Evolutionary conservation across 2,113 vertebrate genomes (phyloP), one percentile per base, ranked within the genome.

Genomic region (Andinoacara biseriatus): DNA sequence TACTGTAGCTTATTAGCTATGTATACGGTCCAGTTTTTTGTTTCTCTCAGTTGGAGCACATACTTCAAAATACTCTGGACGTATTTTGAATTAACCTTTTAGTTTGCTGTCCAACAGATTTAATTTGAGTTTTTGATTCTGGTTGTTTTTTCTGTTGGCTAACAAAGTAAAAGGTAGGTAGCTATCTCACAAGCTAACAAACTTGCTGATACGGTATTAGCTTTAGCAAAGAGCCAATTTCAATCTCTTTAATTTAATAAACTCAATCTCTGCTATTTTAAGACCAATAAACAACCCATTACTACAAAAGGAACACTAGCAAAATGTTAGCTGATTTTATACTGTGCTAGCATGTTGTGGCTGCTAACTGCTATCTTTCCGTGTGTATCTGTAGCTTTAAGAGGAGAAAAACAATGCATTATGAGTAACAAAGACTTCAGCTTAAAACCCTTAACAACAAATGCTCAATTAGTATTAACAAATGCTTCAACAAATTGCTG

Each of bases 371-470:
- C 49, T 2, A 11, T 62, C 17, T 78, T 33, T 65, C 43, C 65
- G 85, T 86, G 90, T 81, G 83, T 29, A 82, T 83, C 84, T 78
- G 89, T 11, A n/a, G 58, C 82, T 81, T 81, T 20, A 58, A 9
- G 13, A 81, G 59, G 62, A 58, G 77, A 82, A 85, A 89, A 77
- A n/a, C 67, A 72, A 72, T 54, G 67, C 31, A 49, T 33, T 20
- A 58, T 63, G 82, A 84, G 20, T 58, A 81, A 80, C 86, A 54
- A 81, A 85, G 58, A 74, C 67, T 59, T 78, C 1, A 80, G 61
- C 82, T 84, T n/a, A 57, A 89, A 88, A 82, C 56, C 67, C 72
- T 83, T 31, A 75, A 84, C 67, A 58, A 90, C 84, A 88, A 89
- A 87, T 4, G 76, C 58, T 84, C 40, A 7, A 56, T 69, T 76